Evolutionary conservation across 1,140 invertebrate species (phyloP).

Genomic region (Heliothis subflexa): DNA sequence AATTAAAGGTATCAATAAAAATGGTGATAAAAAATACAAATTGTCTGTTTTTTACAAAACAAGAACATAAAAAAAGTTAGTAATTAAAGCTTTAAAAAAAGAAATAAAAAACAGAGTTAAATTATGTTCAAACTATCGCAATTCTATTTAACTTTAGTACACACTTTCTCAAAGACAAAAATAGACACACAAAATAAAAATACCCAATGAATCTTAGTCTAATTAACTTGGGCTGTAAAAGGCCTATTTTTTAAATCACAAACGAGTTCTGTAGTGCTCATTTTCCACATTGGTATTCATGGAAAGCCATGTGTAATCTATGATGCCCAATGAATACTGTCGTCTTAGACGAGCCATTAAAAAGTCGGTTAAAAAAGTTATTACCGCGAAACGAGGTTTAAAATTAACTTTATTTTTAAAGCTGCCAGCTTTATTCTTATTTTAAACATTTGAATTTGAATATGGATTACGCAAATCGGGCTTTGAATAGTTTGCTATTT

Average conservation of each 20-base stretch:
- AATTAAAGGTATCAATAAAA: too few relatives aligned
- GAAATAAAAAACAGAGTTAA: too few relatives aligned
- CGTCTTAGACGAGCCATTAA: not conserved
- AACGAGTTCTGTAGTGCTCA: constrained; percentile 50
- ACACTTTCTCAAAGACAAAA: not conserved
- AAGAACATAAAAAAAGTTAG: too few relatives aligned
- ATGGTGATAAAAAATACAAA: too few relatives aligned
- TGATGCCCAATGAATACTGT: constrained; percentile 17
- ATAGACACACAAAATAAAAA: not conserved
- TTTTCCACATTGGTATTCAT: constrained; percentile 42
- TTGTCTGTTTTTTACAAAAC: too few relatives aligned
- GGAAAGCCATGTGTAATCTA: constrained; percentile 33
- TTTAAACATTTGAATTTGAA: not conserved
- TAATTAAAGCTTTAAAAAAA: too few relatives aligned
- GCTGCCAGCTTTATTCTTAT: constrained; percentile 1
- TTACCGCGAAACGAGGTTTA: not conserved
- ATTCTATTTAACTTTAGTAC: too few relatives aligned
- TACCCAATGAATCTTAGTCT: not conserved
- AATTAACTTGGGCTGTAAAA: constrained; percentile 38
- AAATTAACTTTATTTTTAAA: not conserved
- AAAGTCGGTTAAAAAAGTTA: constrained; percentile 8
- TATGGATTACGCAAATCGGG: not conserved
- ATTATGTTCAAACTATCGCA: too few relatives aligned
- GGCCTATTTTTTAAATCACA: constrained; percentile 54
- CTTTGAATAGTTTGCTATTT: not conserved